Base-by-base conservation (phyloP, 92 coral and sea anemone genomes). In the Zoanthus gigantus region DNA sequence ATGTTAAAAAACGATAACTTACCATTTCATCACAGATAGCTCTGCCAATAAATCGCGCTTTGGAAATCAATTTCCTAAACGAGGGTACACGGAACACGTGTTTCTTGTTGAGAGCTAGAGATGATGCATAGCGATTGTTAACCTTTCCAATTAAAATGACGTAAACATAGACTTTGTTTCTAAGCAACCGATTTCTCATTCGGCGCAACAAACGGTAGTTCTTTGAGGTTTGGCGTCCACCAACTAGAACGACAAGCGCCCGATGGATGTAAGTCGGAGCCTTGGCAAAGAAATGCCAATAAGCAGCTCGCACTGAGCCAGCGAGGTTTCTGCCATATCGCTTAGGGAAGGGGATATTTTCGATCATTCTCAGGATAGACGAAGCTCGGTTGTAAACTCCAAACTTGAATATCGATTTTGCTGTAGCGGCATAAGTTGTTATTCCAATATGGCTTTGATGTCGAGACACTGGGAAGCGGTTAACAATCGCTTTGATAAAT, bases 391-490 rank as follows among this genome's bases (percentile, higher is more conserved):
- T 46, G 60, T 66, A 66, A 6, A 28, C 45, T 46, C 85, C 85
- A 81, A 81, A 91, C 83, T 67, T 91, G 94, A 93, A 87, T 28
- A 72, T 72, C n/a, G 88, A 85, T 30, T 82, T 63, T 9, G 98
- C 91, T 52, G 81, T 48, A 63, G 86, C 90, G 50, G 96, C 90
- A 92, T 95, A 95, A 6, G 96, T 91, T 53, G 88, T 91, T 23
- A 95, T 87, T 60, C 99, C 99, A 68, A 94, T 86, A 61, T 92
- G 99, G 50, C 94, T 93, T 77, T 96, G 98, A 90, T 94, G 95
- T 74, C 89, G 86, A 6, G 97, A 92, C 69, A 97, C 92, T 77
- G 98, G 91, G 78, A 93, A 92, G 32, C 92, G 92, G 84, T 95
- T 94, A 52, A 91, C 77, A 60, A 97, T 71, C 23, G 89, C 78